Percentiles rank a stretch among this genome's conserved stretches.
Conservation (phyloP, 2,888 invertebrate genomes). For the Prenolepis imparis region DNA sequence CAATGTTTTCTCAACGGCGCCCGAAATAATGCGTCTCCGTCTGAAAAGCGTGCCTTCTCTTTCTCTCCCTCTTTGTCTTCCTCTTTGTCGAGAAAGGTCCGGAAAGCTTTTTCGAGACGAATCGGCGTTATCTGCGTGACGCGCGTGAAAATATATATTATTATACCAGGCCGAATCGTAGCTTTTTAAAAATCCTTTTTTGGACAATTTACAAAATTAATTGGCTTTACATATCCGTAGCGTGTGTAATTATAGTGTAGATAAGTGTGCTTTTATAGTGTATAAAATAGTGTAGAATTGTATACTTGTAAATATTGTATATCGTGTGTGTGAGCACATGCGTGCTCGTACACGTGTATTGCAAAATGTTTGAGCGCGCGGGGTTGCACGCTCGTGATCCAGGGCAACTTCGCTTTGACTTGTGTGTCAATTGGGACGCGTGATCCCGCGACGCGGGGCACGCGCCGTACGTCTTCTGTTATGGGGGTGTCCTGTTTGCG, state of each 20-base stretch:
- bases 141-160: constrained; percentile 57
- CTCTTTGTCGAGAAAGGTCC: not conserved
- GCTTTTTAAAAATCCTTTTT: constrained; percentile 69
- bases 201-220: constrained; percentile 86
- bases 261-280: constrained; percentile 66
- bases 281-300: constrained; percentile 70
- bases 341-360: constrained; percentile 71
- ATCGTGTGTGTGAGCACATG: constrained; percentile 64
- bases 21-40: constrained; percentile 58
- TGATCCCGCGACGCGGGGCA: not conserved
- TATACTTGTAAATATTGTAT: constrained; percentile 66
- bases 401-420: constrained; percentile 79
- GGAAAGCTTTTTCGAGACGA: constrained; percentile 54
- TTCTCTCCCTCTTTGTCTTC: not conserved
- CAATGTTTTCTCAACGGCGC: constrained; percentile 56
- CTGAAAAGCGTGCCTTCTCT: constrained; percentile 48
- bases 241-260: constrained; percentile 81
- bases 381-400: constrained; percentile 84
- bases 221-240: constrained; percentile 87
- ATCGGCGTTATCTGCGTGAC: constrained; percentile 51
- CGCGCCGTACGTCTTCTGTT: constrained; percentile 46
- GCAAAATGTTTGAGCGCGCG: constrained; percentile 80
- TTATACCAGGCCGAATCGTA: constrained; percentile 66
- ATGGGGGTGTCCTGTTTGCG: constrained; percentile 56
- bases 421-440: constrained; percentile 69